Conservation (phyloP, 2,113 vertebrate genomes). For the Anoplopoma fimbria region DNA sequence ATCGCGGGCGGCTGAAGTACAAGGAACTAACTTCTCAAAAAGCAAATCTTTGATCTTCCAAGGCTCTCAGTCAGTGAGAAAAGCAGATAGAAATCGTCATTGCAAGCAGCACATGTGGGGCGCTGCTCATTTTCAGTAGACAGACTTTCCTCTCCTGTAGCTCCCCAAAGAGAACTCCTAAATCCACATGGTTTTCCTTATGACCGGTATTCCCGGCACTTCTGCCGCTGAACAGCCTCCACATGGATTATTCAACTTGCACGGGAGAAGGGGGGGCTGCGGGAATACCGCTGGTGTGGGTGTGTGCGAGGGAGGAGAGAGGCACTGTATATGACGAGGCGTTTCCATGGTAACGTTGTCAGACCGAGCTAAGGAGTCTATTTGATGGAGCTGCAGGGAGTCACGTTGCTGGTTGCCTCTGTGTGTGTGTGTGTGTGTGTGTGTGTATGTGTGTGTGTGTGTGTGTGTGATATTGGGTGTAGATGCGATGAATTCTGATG, state of each 20-base stretch:
- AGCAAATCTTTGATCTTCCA: constrained; percentile 7
- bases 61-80: constrained; percentile 4
- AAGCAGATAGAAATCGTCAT: neutral
- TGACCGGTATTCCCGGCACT: constrained; percentile 48
- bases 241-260: constrained; percentile 72
- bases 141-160: neutral
- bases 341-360: constrained; percentile 78
- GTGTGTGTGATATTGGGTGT: constrained; percentile 18
- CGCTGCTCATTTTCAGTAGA: neutral
- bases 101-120: constrained; percentile 2
- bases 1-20: neutral
- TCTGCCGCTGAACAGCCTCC: constrained; percentile 60
- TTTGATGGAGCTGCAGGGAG: constrained; percentile 40
- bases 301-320: constrained; percentile 48
- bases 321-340: constrained; percentile 55
- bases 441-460: constrained; percentile 10
- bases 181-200: constrained; percentile 53
- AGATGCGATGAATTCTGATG: constrained; percentile 26
- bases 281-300: constrained; percentile 67
- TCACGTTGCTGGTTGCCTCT: constrained; percentile 29
- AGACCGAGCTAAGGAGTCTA: constrained; percentile 50
- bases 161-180: constrained; percentile 34
- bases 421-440: constrained; percentile 6
- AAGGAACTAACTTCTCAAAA: constrained; percentile 4
- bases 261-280: constrained; percentile 34